Base-by-base conservation (phyloP, 2,797 vertebrate genomes). In the Bufotes viridis region DNA sequence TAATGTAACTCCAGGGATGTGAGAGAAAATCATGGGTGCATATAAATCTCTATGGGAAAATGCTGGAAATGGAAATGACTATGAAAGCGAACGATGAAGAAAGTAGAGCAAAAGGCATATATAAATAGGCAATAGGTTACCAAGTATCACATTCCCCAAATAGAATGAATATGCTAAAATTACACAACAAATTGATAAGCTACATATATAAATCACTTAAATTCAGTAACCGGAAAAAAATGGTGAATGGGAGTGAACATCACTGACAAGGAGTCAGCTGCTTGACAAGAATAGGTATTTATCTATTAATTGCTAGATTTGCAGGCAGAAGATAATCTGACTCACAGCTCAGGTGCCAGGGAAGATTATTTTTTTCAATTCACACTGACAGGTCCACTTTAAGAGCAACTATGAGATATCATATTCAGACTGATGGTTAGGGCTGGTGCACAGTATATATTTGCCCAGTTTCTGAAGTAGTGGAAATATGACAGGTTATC, bases 231-330 rank as follows among this genome's bases (percentile, higher is more conserved):
- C 2, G 57, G 17, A 58, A 29, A 18, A 58, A 29, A 24, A 29
- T 60, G 17, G 24, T 60, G 78, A 80, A 80, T 80, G 78, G 57
- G 57, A 80, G 78, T 60, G 55, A 80, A 80, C 78, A 80, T 60
- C 13, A 61, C 26, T 80, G 78, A 60, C 78, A 80, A 60, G 78
- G 26, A 80, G 78, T 80, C 26, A 34, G 26, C 17, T 12, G 57
- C 78, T 60, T 80, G 55, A 80, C 78, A 42, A 61, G 57, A 61
- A 80, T 61, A 60, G 78, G 57, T 80, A 80, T 80, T 80, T 80
- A 80, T 80, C 78, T 80, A 60, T 80, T 80, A 80, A 80, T 80
- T 80, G 57, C 57, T 80, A 26, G 78, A 80, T 80, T 60, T 80
- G 78, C 57, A 18, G 61, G 57, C 78, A 11, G 78, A 34, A 80